phyloP scores from a whole-genome alignment of 2,113 vertebrate species.

The Vidua chalybeata region DNA sequence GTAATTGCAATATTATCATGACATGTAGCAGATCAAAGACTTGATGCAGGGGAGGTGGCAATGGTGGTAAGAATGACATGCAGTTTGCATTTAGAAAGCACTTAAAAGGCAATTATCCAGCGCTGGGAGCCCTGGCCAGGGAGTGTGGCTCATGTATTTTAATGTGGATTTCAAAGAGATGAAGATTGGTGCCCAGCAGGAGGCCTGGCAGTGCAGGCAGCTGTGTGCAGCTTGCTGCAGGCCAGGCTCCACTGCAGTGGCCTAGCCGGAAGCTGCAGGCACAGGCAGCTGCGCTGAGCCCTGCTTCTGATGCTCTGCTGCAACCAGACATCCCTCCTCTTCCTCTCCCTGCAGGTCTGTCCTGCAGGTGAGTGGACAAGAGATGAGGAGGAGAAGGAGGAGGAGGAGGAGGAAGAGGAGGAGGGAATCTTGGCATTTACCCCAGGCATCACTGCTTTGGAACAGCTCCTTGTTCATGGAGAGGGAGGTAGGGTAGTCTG shows the following conservation, averaged over 20 bases:
- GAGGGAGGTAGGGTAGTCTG: not conserved
- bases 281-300: not conserved
- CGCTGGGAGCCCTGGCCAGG: slow-evolving; percentile 24
- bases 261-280: not conserved
- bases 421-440: not conserved
- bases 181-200: slow-evolving; percentile 36
- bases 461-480: not conserved
- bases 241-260: not conserved
- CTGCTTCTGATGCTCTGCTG: not conserved
- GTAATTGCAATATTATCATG: slow-evolving; percentile 68
- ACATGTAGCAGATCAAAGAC: slow-evolving; percentile 56
- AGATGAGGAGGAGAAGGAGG: not conserved
- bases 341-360: not conserved
- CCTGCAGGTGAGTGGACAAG: rapidly evolving
- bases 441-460: rapidly evolving
- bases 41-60: slow-evolving; percentile 49
- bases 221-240: not conserved
- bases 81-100: slow-evolving; percentile 67
- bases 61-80: slow-evolving; percentile 32
- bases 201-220: not conserved
- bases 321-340: not conserved
- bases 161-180: slow-evolving; percentile 43
- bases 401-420: not conserved
- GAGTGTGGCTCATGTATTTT: slow-evolving; percentile 57
- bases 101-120: slow-evolving; percentile 65